Evolutionary conservation across 2,888 invertebrate species (phyloP).

Genomic region (Nipponacmea schrenckii): DNA sequence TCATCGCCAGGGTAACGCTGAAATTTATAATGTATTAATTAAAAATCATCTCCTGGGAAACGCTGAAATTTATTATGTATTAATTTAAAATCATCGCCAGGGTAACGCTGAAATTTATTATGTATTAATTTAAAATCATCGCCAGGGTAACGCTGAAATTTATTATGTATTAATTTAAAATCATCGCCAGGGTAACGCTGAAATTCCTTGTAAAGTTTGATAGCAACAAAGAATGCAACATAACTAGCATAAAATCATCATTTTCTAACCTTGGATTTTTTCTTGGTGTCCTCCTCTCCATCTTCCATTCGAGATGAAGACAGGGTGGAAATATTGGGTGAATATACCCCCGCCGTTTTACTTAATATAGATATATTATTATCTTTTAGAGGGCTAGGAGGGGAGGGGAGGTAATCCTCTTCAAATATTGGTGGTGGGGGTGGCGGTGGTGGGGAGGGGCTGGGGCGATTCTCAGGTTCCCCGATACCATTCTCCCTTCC

Average conservation of each 20-base stretch:
- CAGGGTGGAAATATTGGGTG: slow-evolving; percentile 43
- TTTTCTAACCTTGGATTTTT: slow-evolving; percentile 47
- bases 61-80: too few relatives aligned
- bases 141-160: too few relatives aligned
- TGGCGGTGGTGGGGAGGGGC: slow-evolving; percentile 43
- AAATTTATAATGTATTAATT: slow-evolving; percentile 35
- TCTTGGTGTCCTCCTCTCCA: slow-evolving; percentile 46
- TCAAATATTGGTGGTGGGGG: slow-evolving; percentile 52
- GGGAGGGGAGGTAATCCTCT: slow-evolving; percentile 36
- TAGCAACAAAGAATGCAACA: too few relatives aligned
- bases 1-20: slow-evolving; percentile 73
- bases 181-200: too few relatives aligned
- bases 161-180: slow-evolving; percentile 6
- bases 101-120: too few relatives aligned
- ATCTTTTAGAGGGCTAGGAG: slow-evolving; percentile 37
- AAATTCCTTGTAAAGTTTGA: too few relatives aligned
- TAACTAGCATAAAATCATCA: too few relatives aligned
- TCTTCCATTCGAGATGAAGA: slow-evolving; percentile 50
- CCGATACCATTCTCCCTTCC: background rate
- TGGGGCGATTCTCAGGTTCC: slow-evolving; percentile 6
- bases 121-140: slow-evolving; percentile 5
- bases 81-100: slow-evolving; percentile 3
- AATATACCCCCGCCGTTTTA: background rate
- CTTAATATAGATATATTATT: slow-evolving; percentile 1
- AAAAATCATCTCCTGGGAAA: too few relatives aligned